Evolutionary conservation across 2,797 vertebrate genomes (phyloP).

Genomic region (Chaetophractus vellerosus): DNA sequence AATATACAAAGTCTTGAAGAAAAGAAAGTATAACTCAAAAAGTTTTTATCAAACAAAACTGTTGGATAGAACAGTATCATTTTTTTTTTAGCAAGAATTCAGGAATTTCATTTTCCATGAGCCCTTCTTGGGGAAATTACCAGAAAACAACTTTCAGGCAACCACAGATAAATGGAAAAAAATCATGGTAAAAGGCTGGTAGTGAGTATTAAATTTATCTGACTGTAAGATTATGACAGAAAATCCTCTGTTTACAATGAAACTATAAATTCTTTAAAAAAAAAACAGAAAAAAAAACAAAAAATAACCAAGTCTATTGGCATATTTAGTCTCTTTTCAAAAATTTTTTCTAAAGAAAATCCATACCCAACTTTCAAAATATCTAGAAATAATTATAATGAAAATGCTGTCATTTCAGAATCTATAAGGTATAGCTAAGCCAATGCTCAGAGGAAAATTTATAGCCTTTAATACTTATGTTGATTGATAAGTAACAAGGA

Average conservation of each 20-base stretch:
- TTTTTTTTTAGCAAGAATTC: background rate
- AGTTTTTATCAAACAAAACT: background rate
- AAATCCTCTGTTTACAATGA: background rate
- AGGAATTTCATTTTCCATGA: background rate
- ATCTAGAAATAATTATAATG: background rate
- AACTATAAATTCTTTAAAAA: background rate
- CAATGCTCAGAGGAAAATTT: background rate
- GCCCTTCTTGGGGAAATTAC: background rate
- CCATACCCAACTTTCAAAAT: background rate
- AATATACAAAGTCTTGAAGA: background rate
- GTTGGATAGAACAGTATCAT: background rate
- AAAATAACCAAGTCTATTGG: background rate
- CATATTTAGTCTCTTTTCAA: background rate
- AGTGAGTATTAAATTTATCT: background rate
- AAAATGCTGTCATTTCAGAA: background rate
- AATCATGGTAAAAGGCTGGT: background rate
- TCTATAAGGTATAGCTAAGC: background rate
- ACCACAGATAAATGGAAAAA: background rate
- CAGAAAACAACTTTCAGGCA: background rate
- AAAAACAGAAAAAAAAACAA: background rate
- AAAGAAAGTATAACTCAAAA: background rate
- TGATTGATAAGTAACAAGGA: background rate
- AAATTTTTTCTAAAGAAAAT: background rate
- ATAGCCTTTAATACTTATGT: background rate
- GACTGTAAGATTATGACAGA: background rate